These are phyloP conservation scores for Hydriomena furcata DNA, from an alignment of 2,888 invertebrate genomes.

Conservation along the genomic window DNA sequence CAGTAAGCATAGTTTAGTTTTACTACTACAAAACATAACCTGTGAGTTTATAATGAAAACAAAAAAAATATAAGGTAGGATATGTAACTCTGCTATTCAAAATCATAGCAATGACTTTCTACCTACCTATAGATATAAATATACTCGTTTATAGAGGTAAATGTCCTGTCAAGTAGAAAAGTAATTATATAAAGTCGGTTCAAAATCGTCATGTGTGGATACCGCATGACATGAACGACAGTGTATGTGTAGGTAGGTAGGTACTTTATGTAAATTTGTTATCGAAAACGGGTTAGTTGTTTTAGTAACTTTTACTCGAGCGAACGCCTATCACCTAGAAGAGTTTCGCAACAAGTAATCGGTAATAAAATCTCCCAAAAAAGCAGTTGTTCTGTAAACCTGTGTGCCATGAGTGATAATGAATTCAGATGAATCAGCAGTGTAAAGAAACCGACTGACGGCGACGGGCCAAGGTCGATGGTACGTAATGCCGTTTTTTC, in stretches of 20 bases:
- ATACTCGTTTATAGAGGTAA: too few relatives aligned
- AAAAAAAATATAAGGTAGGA: too few relatives aligned
- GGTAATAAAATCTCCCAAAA: too few relatives aligned
- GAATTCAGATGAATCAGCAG: slow-evolving; percentile 59
- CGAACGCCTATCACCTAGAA: slow-evolving; percentile 24
- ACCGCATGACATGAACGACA: slow-evolving; percentile 15
- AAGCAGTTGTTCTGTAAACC: too few relatives aligned
- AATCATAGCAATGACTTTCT: too few relatives aligned
- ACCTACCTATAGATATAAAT: too few relatives aligned
- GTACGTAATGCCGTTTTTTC: slow-evolving; percentile 37
- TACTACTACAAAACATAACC: too few relatives aligned
- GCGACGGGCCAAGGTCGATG: slow-evolving; percentile 57
- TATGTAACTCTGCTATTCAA: too few relatives aligned
- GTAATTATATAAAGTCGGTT: not conserved
- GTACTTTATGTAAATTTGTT: slow-evolving; percentile 25
- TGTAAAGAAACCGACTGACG: slow-evolving; percentile 43
- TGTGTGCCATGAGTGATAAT: slow-evolving; percentile 41
- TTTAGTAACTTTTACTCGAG: slow-evolving; percentile 21
- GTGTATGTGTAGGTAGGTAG: slow-evolving; percentile 23
- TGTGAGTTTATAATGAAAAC: too few relatives aligned
- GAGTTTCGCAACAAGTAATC: too few relatives aligned
- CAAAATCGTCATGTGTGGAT: slow-evolving; percentile 16
- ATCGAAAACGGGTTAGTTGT: slow-evolving; percentile 34
- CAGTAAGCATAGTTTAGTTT: too few relatives aligned
- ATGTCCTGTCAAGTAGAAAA: too few relatives aligned